Conservation (phyloP, 2,797 vertebrate genomes). For the Chaunax sp. region DNA sequence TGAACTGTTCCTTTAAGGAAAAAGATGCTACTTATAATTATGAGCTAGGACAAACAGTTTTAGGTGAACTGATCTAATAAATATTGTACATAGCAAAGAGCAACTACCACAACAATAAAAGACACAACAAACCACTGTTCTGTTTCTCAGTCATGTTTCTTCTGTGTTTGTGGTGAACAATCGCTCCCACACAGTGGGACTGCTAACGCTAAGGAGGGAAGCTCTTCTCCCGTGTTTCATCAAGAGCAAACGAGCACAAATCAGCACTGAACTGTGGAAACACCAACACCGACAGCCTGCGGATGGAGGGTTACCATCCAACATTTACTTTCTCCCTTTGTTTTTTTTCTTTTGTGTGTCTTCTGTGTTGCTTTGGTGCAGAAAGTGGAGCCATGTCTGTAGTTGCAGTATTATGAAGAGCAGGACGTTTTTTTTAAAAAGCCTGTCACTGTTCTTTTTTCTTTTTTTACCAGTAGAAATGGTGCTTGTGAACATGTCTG, state of each 20-base stretch:
- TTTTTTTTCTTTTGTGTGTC: constrained; percentile 34
- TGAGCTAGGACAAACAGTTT: constrained; percentile 82
- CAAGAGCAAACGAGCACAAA: constrained; percentile 25
- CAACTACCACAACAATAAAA: constrained; percentile 85
- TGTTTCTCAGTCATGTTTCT: constrained; percentile 63
- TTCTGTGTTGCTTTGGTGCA: constrained; percentile 48
- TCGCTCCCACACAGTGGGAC: neutral
- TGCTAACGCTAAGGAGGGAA: constrained; percentile 32
- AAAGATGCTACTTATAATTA: constrained; percentile 27
- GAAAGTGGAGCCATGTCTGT: constrained; percentile 50
- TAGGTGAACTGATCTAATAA: constrained; percentile 86
- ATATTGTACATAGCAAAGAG: constrained; percentile 89
- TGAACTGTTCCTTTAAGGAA: neutral
- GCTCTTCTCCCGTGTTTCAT: constrained; percentile 20
- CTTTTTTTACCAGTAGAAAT: constrained; percentile 13
- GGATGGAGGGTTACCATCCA: constrained; percentile 20
- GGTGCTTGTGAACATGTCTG: constrained; percentile 33
- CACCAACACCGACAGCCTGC: constrained; percentile 18
- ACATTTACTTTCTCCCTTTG: neutral
- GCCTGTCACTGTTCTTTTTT: constrained; percentile 3
- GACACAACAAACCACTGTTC: constrained; percentile 69
- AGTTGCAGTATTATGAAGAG: constrained; percentile 65
- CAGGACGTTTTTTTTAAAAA: constrained; percentile 1
- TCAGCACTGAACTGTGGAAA: constrained; percentile 23
- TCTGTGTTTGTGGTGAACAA: too few relatives aligned